Base-by-base conservation (phyloP, 2,113 vertebrate genomes). In the Pampusana beccarii region DNA sequence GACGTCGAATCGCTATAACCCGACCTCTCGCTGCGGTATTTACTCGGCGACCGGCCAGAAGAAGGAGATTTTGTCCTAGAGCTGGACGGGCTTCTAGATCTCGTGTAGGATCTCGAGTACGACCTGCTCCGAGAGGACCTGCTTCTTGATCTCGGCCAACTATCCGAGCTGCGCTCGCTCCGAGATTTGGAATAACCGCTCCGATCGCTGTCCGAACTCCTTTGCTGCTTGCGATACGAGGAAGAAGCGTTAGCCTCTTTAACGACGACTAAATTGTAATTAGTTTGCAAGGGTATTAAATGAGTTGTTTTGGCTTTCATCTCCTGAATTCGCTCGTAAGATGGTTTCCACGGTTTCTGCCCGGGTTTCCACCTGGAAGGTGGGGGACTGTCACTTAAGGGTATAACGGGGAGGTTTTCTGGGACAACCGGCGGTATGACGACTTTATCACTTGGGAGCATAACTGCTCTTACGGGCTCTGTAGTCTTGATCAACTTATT, bases 341-440 rank as follows among this genome's bases (percentile, higher is more conserved):
- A 99, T 3, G 99, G 99, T 69, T 99, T 99, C 99, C 99, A 99
- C 0, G 99, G 99, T 89, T 99, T 99, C 83, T 99, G 99, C 13
- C 98, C 99, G 23, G 99, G 99, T 91, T 99, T 99, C 99, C 99
- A 99, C 64, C 99, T 98, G 3, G 99, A 99, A n/a, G 99, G 99
- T 0, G 99, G 99, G 6, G 99, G 99, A 25, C 99, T 99, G 66
- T 99, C 99, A 51, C 99, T 99, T 70, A 99, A 75, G 2, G 99
- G 99, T 78, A 99, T 98, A 19, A 99, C 98, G 17, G 99, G 98
- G 69, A 98, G 98, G 82, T 15, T 98, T 86, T 99, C 99, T 13
- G 98, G 95, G 46, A 98, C 96, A 77, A 98, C 97, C 18, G 98
- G 93, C 6, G 97, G 90, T 7, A 97, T 72, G 0, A 96, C 46